Evolutionary conservation across 1,140 invertebrate species (phyloP), one percentile per base, ranked within the genome.

Genomic region (Eumeta japonica): DNA sequence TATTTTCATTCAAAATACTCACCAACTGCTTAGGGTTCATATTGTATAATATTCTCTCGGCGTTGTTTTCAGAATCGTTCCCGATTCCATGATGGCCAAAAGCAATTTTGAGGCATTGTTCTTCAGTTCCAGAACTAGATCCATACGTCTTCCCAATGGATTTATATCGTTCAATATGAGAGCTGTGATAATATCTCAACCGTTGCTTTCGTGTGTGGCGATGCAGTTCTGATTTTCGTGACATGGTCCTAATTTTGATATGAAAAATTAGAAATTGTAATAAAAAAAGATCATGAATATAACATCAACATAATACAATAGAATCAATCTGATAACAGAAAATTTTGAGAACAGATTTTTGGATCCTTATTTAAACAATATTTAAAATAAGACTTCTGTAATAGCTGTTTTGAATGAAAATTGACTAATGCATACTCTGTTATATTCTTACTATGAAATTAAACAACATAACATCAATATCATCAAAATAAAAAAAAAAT

Each of bases 141-240:
- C 97, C 92, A 98, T 97, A 35, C 94, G 81, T 67, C 94, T 92
- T 1, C 92, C 94, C 10, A 99, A 70, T 10, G 97, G 96, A 77
- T 97, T 97, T 43, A 99, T 99, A 60, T 99, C 96, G 71, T 97
- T 98, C 10, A 98, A 73, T 31, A 99, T 94, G 1, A 99, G 76
- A 0, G 96, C 95, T 2, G 95, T 98, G 30, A 99, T 97, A 41
- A 99, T 99, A 67, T 99, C 96, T 30, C 99, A 80, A 1, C 97
- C 97, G 72, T 99, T 99, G 15, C 94, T 96, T 70, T 99, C 97
- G 75, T 99, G 96, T 3, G 87, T 96, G 1, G 95, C 95, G 48
- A 99, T 97, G 54, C 94, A 96, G 75, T 97, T 98, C 75, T 98
- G 90, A 77, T 99, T 99, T 49, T 98, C 96, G 67, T 98, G 94